Conservation (phyloP, 1,140 invertebrate species). For the Ostrea edulis region DNA sequence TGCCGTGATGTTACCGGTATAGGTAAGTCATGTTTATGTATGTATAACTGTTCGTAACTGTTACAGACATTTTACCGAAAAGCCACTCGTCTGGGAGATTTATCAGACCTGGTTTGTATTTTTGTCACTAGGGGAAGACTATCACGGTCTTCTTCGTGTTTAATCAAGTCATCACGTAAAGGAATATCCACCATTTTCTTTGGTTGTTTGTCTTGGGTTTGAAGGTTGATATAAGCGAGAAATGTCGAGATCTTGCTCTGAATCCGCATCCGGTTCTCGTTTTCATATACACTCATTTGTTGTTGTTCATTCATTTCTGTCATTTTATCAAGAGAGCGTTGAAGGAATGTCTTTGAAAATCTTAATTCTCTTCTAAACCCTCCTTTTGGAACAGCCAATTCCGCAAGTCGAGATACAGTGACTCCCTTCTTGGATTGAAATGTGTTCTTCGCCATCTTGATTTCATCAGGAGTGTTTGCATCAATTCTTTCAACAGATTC, state of each 20-base stretch:
- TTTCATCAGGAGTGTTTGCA: not conserved
- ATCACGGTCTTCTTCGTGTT: not conserved
- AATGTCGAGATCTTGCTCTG: conserved; percentile 22
- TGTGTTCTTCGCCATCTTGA: not conserved
- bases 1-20: too few species aligned
- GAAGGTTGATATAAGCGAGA: not conserved
- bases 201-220: not conserved
- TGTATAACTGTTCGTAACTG: too few species aligned
- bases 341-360: conserved; percentile 25
- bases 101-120: not conserved
- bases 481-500: not conserved
- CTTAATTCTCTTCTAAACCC: conserved; percentile 27
- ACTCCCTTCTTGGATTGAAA: not conserved
- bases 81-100: not conserved
- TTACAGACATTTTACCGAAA: not conserved
- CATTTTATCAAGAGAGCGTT: conserved; percentile 28
- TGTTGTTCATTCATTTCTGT: not conserved
- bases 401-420: not conserved
- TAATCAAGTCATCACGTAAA: not conserved
- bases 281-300: conserved; percentile 4
- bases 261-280: conserved; percentile 3
- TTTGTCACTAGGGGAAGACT: not conserved
- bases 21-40: too few species aligned
- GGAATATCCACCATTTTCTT: conserved; percentile 44
- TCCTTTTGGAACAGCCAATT: conserved; percentile 34